Percentiles rank a stretch among this genome's conserved stretches.
Evolutionary conservation across 2,113 vertebrate genomes (phyloP).

Genomic region (Poeciliopsis occidentalis): DNA sequence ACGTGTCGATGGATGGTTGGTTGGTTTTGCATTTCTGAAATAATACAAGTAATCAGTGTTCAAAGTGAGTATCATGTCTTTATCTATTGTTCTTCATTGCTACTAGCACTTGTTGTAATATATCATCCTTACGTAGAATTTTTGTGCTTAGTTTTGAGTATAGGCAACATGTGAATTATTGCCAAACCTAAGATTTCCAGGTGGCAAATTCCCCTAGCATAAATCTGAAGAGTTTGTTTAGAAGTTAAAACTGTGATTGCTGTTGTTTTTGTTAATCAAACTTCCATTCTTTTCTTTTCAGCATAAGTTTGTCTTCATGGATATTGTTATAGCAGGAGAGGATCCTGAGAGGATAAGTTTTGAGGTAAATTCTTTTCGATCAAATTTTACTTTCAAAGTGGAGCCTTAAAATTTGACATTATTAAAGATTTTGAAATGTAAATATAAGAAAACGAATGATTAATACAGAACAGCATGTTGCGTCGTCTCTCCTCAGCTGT

Average conservation of each 20-base stretch:
- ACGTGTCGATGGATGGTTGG: background rate
- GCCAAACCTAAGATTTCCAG: background rate
- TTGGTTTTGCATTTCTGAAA: background rate
- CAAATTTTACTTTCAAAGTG: background rate
- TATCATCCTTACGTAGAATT: background rate
- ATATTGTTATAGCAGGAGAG: constrained; percentile 78
- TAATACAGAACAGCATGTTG: background rate
- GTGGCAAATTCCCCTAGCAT: background rate
- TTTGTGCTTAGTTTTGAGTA: background rate
- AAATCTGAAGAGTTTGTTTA: background rate
- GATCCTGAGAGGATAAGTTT: constrained; percentile 84
- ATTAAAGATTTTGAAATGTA: background rate
- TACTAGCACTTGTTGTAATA: background rate
- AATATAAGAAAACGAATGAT: background rate
- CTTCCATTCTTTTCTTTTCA: constrained; percentile 46
- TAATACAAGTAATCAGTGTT: no score
- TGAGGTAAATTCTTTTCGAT: constrained; percentile 79
- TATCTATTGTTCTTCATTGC: background rate
- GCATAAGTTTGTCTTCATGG: constrained; percentile 87
- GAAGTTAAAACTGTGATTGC: background rate
- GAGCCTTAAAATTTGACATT: background rate
- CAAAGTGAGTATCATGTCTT: no score
- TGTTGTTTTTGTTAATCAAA: background rate
- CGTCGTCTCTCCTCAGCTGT: constrained; percentile 80
- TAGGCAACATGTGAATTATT: background rate